Conservation (phyloP, 2,888 invertebrate species). For the Noctua pronuba region DNA sequence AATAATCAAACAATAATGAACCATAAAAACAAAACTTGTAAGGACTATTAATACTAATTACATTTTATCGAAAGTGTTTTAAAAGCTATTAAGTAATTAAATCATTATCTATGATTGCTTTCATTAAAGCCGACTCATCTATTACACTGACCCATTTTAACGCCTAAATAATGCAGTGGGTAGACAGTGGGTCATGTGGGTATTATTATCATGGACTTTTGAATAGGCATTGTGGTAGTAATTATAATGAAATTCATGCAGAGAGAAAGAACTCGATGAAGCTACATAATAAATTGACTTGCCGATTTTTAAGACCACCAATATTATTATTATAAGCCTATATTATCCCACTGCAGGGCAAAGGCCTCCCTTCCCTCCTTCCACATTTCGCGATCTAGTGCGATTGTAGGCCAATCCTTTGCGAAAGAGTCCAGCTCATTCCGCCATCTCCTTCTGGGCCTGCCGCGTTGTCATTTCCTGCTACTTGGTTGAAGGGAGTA, state of each 20-base stretch:
- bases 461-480: too few relatives aligned
- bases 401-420: too few relatives aligned
- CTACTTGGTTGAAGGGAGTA: too few relatives aligned
- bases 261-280: neutral
- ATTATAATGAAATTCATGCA: neutral
- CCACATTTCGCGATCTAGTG: too few relatives aligned
- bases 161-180: constrained; percentile 41
- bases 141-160: constrained; percentile 51
- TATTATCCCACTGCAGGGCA: too few relatives aligned
- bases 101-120: constrained; percentile 61
- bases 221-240: neutral
- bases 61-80: constrained; percentile 49
- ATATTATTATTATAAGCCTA: too few relatives aligned
- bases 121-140: constrained; percentile 53
- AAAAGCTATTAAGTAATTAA: constrained; percentile 65
- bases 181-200: constrained; percentile 8
- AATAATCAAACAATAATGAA: constrained; percentile 1
- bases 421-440: too few relatives aligned
- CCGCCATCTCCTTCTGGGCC: too few relatives aligned
- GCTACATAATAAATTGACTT: neutral
- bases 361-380: too few relatives aligned
- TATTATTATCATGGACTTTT: constrained; percentile 2
- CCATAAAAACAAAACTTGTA: constrained; percentile 15
- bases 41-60: constrained; percentile 49
- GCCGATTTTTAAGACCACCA: neutral